Evolutionary conservation across 2,113 vertebrate genomes (phyloP), one percentile per base, ranked within the genome.

Genomic region (Sphyrna mokarran): DNA sequence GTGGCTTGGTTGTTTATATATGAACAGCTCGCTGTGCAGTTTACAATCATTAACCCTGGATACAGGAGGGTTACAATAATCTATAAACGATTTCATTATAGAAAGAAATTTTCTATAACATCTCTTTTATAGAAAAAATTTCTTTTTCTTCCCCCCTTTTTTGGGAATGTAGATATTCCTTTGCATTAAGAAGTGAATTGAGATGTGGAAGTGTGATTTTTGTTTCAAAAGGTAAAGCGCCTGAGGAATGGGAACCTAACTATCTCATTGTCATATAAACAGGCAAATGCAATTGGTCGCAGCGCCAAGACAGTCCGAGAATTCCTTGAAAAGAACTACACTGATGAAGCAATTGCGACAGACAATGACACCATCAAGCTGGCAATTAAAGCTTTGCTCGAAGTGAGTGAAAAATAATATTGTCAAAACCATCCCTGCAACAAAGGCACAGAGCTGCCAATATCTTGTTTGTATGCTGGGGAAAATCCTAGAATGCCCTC

Each of bases 251-350:
- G 23, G 18, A 16, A n/a, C 16, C 3, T 72, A 29, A 95, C 37
- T 6, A 33, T 70, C 43, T 68, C 1, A 93, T 70, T 95, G 72
- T 43, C 54, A 11, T 29, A 48, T 7, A 14, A 54, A 76, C 96
- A 97, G 98, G 98, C 98, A 97, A 98, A 98, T 83, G 98, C 97
- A 93, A 98, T 98, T 87, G 97, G 97, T 63, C 98, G 97, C 40
- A 98, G 97, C 96, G 98, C 98, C 96, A 98, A 98, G 98, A 98
- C 97, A 0, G 98, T 98, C 37, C 97, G 98, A 96, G 97, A 98
- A 96, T 98, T 98, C 97, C 97, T 98, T 97, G 98, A 98, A 97
- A 98, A 98, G 96, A 98, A 98, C 97, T 98, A 98, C 96, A 97
- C 97, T 18, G 97, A 98, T 70, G 98, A 97, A 97, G 97, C 97